Evolutionary conservation across 1,140 invertebrate species (phyloP).

Genomic region (Trypoxylus dichotomus): DNA sequence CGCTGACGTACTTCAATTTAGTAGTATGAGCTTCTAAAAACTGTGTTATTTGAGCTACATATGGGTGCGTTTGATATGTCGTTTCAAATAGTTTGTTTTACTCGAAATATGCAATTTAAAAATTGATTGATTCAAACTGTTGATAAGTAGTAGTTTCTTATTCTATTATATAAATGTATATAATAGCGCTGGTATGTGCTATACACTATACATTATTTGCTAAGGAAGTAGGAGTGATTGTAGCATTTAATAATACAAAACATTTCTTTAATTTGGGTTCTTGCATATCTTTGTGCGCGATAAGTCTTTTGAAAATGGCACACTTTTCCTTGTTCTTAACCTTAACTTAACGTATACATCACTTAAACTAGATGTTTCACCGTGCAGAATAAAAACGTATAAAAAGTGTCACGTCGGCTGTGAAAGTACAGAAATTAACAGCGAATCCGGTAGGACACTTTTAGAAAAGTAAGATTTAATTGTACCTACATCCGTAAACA

Average conservation of each 20-base stretch:
- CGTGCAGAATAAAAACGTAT: slow-evolving; percentile 13
- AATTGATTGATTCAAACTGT: too few species aligned
- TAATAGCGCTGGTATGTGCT: too few species aligned
- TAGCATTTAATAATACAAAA: neutral
- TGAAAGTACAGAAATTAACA: slow-evolving; percentile 12
- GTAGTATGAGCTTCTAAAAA: too few species aligned
- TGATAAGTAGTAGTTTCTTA: too few species aligned
- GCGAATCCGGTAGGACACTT: neutral
- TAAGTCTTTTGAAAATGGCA: neutral
- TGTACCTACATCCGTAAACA: neutral
- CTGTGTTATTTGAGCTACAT: too few species aligned
- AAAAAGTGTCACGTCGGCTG: neutral
- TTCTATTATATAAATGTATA: too few species aligned
- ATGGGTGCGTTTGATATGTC: too few species aligned
- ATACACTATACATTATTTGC: too few species aligned
- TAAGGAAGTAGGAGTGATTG: too few species aligned
- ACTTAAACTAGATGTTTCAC: neutral
- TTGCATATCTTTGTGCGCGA: neutral
- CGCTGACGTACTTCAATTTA: too few species aligned
- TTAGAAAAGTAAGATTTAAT: neutral
- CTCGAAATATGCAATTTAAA: too few species aligned
- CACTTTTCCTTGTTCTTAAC: neutral
- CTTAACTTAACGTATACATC: neutral
- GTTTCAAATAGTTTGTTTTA: too few species aligned
- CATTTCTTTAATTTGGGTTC: neutral